phyloP scores from a whole-genome alignment of 2,113 vertebrate species.

The Oryzias curvinotus region DNA sequence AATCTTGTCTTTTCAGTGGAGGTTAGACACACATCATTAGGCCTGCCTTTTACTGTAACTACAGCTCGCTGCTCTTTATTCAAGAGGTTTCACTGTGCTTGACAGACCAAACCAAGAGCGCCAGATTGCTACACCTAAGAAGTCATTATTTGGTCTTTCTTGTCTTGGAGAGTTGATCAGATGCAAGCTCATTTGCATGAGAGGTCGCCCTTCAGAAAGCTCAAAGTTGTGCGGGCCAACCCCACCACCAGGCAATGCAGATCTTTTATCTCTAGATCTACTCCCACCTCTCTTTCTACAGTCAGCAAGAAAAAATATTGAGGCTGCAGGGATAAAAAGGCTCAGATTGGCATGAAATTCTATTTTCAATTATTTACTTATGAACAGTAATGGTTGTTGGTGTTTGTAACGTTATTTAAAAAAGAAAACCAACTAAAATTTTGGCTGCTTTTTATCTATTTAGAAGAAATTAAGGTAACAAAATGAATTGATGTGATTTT shows the following conservation, averaged over 20 bases:
- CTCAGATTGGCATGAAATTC: conserved; percentile 14
- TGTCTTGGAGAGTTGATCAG: conserved; percentile 37
- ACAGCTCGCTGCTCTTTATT: conserved; percentile 23
- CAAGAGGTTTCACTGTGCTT: conserved; percentile 30
- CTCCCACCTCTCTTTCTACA: conserved; percentile 43
- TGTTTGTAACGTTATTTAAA: too few species aligned
- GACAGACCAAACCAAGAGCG: conserved; percentile 40
- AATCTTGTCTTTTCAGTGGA: conserved; percentile 24
- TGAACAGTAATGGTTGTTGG: background rate
- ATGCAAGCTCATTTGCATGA: conserved; percentile 56
- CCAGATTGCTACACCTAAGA: conserved; percentile 29
- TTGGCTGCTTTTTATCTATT: background rate
- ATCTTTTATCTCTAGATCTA: conserved; percentile 39
- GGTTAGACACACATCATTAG: conserved; percentile 42
- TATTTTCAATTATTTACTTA: conserved; percentile 15
- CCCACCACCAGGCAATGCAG: conserved; percentile 7
- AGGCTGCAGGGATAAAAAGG: background rate
- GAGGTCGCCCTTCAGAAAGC: conserved; percentile 49
- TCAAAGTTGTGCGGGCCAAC: conserved; percentile 24
- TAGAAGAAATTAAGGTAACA: background rate
- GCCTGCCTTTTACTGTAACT: conserved; percentile 13
- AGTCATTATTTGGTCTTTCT: conserved; percentile 50
- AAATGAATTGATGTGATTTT: conserved; percentile 43
- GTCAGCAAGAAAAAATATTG: conserved; percentile 22
- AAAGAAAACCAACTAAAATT: too few species aligned